Percentiles rank a stretch among this genome's conserved stretches.
phyloP scores from a whole-genome alignment of 2,113 vertebrate genomes.

The Oxyruncus cristatus region DNA sequence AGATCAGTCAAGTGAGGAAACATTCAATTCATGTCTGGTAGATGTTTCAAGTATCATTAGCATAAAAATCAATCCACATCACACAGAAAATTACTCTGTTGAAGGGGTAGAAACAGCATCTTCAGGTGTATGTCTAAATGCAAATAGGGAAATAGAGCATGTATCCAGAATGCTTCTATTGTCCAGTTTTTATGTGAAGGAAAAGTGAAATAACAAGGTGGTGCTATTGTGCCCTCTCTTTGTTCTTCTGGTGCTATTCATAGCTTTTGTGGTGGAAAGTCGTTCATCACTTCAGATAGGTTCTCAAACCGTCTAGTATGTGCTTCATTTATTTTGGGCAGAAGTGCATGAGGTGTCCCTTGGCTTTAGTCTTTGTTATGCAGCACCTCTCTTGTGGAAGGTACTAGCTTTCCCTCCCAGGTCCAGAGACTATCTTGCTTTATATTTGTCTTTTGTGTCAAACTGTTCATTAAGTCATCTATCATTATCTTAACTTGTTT shows the following conservation, averaged over 20 bases:
- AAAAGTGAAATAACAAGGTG: not conserved
- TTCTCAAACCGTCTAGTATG: accelerated
- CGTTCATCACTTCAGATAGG: not conserved
- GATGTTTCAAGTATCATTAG: not conserved
- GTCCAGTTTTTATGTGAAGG: not conserved
- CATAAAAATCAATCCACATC: not conserved
- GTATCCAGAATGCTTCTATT: not conserved
- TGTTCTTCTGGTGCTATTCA: not conserved
- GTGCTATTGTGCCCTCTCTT: not conserved
- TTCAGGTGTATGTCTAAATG: not conserved
- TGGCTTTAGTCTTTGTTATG: not conserved
- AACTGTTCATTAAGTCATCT: not conserved
- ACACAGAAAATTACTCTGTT: not conserved
- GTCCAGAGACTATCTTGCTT: not conserved
- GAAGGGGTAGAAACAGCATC: not conserved
- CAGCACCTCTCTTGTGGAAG: not conserved
- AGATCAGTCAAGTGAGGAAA: not conserved
- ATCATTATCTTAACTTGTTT: not conserved
- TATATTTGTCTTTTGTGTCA: not conserved
- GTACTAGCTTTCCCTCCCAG: not conserved
- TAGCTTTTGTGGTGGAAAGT: not conserved
- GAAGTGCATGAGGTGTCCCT: not conserved
- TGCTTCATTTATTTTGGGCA: not conserved
- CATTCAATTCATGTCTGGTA: not conserved
- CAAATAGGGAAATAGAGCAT: not conserved